Evolutionary conservation across 2,888 invertebrate species (phyloP).

Genomic region (Alitta virens): DNA sequence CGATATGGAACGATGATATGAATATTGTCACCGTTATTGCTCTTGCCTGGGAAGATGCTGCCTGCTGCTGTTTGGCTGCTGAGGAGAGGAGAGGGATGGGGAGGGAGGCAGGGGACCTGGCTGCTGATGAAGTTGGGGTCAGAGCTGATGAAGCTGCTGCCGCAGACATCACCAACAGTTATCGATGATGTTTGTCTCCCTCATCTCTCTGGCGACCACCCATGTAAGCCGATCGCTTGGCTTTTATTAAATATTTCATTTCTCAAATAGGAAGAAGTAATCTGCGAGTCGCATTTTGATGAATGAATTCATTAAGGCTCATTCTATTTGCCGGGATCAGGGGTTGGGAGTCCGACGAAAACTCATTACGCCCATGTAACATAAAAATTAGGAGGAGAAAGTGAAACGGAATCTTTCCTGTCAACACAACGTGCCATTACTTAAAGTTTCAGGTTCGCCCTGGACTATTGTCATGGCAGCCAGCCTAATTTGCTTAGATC

Average conservation of each 20-base stretch:
- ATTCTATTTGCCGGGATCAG: not conserved
- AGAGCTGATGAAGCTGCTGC: too few relatives aligned
- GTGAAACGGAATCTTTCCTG: not conserved
- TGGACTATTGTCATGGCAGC: not conserved
- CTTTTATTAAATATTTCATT: conserved; percentile 2
- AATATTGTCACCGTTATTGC: too few relatives aligned
- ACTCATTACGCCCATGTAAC: conserved; percentile 1
- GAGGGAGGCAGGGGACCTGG: too few relatives aligned
- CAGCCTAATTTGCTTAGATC: not conserved
- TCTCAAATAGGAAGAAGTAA: not conserved
- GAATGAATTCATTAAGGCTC: not conserved
- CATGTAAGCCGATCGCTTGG: not conserved
- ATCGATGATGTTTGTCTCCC: not conserved
- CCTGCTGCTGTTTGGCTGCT: too few relatives aligned
- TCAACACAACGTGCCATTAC: conserved; percentile 2
- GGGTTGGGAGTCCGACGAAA: not conserved
- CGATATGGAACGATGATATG: too few relatives aligned
- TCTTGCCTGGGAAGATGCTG: too few relatives aligned
- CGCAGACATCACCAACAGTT: not conserved
- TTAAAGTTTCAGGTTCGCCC: not conserved
- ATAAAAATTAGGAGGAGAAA: conserved; percentile 1
- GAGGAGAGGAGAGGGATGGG: too few relatives aligned
- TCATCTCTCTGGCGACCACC: not conserved
- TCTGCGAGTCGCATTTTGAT: not conserved
- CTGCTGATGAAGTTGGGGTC: too few relatives aligned